Evolutionary conservation across 2,797 vertebrate species (phyloP), one percentile per base, ranked within the genome.

Genomic region (Enteromius treurensis): DNA sequence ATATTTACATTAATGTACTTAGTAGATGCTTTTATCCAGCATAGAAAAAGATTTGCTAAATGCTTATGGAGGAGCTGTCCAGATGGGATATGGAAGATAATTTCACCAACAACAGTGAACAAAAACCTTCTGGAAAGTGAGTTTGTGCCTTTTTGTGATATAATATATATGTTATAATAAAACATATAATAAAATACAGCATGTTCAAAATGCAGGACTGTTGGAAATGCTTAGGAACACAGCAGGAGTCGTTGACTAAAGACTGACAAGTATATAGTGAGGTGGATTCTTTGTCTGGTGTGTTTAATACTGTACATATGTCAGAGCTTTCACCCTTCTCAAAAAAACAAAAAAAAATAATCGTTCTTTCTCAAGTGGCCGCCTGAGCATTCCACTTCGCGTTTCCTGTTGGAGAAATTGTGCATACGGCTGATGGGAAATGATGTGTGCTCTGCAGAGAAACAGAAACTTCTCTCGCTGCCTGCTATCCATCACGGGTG

Each of bases 401-500:
- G 49, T 80, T 87, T 88, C 84, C 86, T 86, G 82, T 83, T 83
- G 79, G 65, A 88, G 88, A 32, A 85, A 84, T 82, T 79, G 84
- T 84, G 77, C 37, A 67, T 77, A 77, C 6, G 58, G 80, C 79
- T 86, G 84, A 88, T 86, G 84, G 87, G 79, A 87, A 88, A 88
- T 86, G 82, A 83, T 88, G 84, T 85, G 37, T 86, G 79, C 86
- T 88, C 84, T 32, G 77, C 60, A 71, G 80, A 86, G 80, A 83
- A 86, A 87, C 80, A 88, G 81, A 90, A 88, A 85, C 90, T 93
- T 90, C 93, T 92, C 91, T 91, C 91, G 88, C 93, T 91, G 71
- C 79, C 76, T 86, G 71, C 91, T 92, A 95, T 95, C 92, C 93
- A 95, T 95, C 94, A 95, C 85, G 3, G 79, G 87, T 87, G 76